A percentile compares a stretch with the other conserved stretches of the same genome.
These are phyloP conservation scores for Pteronotus mesoamericanus DNA, from an alignment of 2,797 vertebrate genomes.

Conservation along the genomic window DNA sequence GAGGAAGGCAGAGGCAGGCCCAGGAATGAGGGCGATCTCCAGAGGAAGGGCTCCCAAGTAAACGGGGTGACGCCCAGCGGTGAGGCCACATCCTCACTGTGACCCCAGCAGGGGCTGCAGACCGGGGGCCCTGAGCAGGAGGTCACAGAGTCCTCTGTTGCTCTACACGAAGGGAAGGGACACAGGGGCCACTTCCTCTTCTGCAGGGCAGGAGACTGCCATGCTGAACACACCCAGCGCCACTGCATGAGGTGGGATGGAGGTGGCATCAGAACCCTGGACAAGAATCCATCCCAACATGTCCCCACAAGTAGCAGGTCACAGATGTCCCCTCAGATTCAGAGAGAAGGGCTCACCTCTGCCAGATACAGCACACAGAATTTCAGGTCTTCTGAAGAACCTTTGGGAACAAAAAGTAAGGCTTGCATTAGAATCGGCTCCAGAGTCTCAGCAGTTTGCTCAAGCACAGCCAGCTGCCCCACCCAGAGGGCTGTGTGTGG, in stretches of 20 bases:
- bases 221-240: background rate
- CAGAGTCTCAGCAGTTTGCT: background rate
- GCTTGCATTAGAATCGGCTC: background rate
- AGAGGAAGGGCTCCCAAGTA: background rate
- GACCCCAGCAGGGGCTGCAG: background rate
- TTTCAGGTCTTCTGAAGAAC: conserved; percentile 90
- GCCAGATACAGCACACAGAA: conserved; percentile 96
- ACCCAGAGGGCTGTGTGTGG: background rate
- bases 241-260: background rate
- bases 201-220: background rate
- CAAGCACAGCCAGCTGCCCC: background rate
- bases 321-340: background rate
- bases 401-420: conserved; percentile 68
- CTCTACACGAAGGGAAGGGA: background rate
- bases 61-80: background rate
- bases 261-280: background rate
- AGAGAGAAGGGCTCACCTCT: conserved; percentile 87
- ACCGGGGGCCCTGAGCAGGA: background rate
- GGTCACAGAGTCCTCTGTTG: background rate
- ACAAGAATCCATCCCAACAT: background rate
- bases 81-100: background rate
- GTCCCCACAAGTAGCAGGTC: background rate
- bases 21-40: background rate
- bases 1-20: background rate
- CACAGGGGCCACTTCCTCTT: too few species aligned